Conservation (phyloP, 2,113 vertebrate species). For the Hyperoodon ampullatus region DNA sequence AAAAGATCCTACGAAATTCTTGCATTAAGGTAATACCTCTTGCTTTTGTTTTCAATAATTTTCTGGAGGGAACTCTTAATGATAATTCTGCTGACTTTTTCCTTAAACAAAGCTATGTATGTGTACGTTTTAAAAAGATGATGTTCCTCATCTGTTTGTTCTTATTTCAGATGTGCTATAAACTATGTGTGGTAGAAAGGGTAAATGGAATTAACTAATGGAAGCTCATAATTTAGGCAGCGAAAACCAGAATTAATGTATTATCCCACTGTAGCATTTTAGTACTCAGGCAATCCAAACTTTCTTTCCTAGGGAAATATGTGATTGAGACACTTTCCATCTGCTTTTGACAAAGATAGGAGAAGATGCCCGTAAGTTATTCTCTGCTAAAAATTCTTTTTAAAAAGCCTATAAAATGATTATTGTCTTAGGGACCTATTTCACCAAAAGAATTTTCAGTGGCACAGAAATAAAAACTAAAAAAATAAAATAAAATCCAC, state of each 20-base stretch:
- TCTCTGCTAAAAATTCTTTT: constrained; percentile 29
- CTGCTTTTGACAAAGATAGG: constrained; percentile 85
- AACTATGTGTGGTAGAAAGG: background rate
- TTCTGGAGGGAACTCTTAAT: background rate
- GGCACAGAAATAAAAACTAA: background rate
- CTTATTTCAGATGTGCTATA: background rate
- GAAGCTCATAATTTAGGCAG: constrained; percentile 75
- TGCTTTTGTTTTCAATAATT: background rate
- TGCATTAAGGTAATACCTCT: background rate
- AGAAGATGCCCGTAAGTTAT: constrained; percentile 63
- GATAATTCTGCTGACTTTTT: background rate
- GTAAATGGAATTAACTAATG: constrained; percentile 65
- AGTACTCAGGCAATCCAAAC: constrained; percentile 80
- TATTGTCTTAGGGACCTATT: background rate
- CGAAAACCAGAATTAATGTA: constrained; percentile 77
- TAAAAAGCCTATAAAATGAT: background rate
- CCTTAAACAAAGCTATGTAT: background rate
- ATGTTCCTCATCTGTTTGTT: constrained; percentile 12
- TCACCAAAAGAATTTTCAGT: constrained; percentile 24
- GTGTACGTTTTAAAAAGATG: constrained; percentile 45
- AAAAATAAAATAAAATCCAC: background rate
- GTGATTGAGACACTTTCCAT: constrained; percentile 85
- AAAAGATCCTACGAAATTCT: background rate
- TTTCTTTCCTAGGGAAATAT: constrained; percentile 78
- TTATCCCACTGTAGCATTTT: constrained; percentile 67